Base-by-base conservation (phyloP, 2,113 vertebrate genomes). In the Pelvicachromis taeniatus region DNA sequence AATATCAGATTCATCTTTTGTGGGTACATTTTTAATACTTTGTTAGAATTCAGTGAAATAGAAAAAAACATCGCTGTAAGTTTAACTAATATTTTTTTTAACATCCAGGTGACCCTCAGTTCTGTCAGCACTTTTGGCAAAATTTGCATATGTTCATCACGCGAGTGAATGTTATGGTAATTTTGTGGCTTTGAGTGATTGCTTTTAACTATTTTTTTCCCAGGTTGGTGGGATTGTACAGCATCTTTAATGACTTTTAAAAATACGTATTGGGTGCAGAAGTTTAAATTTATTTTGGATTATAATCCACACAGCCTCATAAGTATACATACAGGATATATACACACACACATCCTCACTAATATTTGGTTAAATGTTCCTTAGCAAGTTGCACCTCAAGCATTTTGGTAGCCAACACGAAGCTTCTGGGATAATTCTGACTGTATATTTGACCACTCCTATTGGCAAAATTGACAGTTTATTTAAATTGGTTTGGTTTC, bases 341-440 rank as follows among this genome's bases (percentile, higher is more conserved):
- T 0, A 58, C 0, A 17, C 0, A 56, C 2, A n/a, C 53, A 54
- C 50, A 21, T 10, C 11, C 9, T 2, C 9, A 35, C 31, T 35
- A 63, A 63, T 35, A 63, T 63, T 35, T 63, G 59, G 17, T 63
- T 63, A 63, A 35, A 63, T 63, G 11, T 63, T 17, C 35, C 59
- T 4, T 63, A 63, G 17, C 9, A 63, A 35, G 59, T 35, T 63
- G 1, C n/a, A 9, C 63, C 35, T 68, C 19, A 38, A 14, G 2
- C 35, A 63, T 63, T 68, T 42, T 3, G 38, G 61, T 40, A 5
- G 21, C 61, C 35, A 65, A 5, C 2, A 65, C 13, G 10, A 65
- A 65, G 35, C 33, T 40, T 40, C 4, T 40, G 61, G 35, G 33
- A 40, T 21, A 1, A 40, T 65, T 65, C 61, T 65, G 33, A 33